phyloP scores from a whole-genome alignment of 2,797 vertebrate genomes.

The Propithecus deckenii region DNA sequence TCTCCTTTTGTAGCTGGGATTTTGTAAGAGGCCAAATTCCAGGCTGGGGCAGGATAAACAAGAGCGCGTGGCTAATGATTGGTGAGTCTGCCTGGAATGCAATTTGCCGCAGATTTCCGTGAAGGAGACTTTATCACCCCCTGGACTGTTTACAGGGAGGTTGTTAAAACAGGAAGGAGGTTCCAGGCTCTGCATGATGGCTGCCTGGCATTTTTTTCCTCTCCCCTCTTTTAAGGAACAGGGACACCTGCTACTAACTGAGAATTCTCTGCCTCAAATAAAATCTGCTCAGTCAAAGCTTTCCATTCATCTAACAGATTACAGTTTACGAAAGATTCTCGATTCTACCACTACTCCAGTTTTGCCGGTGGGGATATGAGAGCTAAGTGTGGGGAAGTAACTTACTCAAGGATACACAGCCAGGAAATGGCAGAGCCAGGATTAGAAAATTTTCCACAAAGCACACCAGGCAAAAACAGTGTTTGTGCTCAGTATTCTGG shows the following conservation, averaged over 20 bases:
- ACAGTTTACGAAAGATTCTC: background rate
- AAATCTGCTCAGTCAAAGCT: background rate
- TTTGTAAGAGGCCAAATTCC: conserved; percentile 88
- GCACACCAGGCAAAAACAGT: background rate
- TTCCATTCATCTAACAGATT: background rate
- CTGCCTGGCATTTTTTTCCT: conserved; percentile 33
- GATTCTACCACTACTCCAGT: background rate
- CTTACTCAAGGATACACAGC: background rate
- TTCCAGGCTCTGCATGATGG: conserved; percentile 50
- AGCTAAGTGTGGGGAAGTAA: background rate
- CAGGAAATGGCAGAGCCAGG: background rate
- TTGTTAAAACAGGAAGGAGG: conserved; percentile 76
- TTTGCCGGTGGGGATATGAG: background rate
- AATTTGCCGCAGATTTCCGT: conserved; percentile 78
- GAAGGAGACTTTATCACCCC: conserved; percentile 80
- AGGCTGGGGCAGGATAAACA: conserved; percentile 84
- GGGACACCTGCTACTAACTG: background rate
- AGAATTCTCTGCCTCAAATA: background rate
- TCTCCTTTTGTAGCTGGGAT: conserved; percentile 80
- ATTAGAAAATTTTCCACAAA: background rate
- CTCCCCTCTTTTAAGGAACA: background rate
- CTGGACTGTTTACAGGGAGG: conserved; percentile 77
- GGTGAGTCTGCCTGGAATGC: conserved; percentile 81
- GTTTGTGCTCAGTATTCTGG: background rate
- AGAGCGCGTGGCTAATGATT: conserved; percentile 84